Evolutionary conservation across 2,113 vertebrate species (phyloP).

Genomic region (Burhinus bistriatus): DNA sequence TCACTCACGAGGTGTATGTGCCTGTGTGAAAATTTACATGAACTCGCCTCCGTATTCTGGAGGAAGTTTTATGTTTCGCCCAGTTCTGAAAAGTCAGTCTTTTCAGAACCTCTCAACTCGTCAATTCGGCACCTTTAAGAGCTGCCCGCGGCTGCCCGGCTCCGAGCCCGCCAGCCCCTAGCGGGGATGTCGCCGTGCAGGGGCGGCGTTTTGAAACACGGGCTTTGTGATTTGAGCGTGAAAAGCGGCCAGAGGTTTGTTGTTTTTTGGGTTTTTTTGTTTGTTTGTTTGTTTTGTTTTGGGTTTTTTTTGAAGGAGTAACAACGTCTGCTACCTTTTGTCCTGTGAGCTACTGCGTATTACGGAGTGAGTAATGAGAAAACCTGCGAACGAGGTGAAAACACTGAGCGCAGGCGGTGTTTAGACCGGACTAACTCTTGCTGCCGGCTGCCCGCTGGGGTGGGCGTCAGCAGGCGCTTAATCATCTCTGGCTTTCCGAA

Average conservation of each 20-base stretch:
- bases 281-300: rapidly evolving
- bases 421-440: neutral
- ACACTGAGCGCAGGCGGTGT: rapidly evolving
- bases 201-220: rapidly evolving
- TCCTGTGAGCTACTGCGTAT: neutral
- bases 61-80: neutral
- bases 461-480: neutral
- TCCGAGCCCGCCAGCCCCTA: neutral
- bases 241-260: neutral
- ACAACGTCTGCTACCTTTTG: neutral
- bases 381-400: neutral
- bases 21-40: neutral
- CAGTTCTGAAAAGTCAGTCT: neutral
- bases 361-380: neutral
- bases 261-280: no score
- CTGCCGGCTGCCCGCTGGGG: neutral
- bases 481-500: neutral
- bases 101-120: neutral
- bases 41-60: rapidly evolving
- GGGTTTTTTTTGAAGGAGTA: neutral
- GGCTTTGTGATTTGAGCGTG: neutral
- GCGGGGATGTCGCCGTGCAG: neutral
- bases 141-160: neutral
- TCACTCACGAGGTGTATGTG: rapidly evolving
- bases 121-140: neutral